These are phyloP conservation scores for Aegotheles bennettii DNA, from an alignment of 2,113 vertebrate species.

Conservation along the genomic window DNA sequence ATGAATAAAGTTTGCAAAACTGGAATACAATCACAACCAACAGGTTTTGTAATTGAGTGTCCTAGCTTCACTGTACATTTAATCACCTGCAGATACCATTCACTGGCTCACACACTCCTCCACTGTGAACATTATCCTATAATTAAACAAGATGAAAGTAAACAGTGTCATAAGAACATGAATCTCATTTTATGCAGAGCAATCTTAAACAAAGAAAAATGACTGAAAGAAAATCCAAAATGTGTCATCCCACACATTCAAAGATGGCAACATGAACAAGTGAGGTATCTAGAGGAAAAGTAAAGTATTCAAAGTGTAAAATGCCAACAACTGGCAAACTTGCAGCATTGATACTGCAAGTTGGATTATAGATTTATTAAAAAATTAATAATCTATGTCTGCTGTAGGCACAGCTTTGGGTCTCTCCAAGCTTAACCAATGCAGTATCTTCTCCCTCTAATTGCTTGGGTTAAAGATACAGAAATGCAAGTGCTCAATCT, in stretches of 20 bases:
- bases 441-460: background rate
- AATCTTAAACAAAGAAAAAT: background rate
- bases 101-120: slow-evolving; percentile 15
- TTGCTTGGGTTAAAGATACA: background rate
- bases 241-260: background rate
- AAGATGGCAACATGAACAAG: background rate
- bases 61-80: background rate
- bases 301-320: background rate
- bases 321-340: background rate
- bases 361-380: background rate
- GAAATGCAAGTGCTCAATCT: background rate
- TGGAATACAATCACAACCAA: background rate
- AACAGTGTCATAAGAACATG: slow-evolving; percentile 46
- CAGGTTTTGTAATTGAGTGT: background rate
- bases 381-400: background rate
- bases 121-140: background rate
- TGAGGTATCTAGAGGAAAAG: background rate
- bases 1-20: background rate
- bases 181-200: background rate
- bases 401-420: background rate
- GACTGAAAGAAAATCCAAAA: background rate
- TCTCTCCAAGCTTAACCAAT: background rate
- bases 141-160: slow-evolving; percentile 67
- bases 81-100: slow-evolving; percentile 48
- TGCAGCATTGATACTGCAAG: background rate